These are phyloP conservation scores for Drosophila tani DNA, from an alignment of 1,140 invertebrate genomes.

Conservation along the genomic window DNA sequence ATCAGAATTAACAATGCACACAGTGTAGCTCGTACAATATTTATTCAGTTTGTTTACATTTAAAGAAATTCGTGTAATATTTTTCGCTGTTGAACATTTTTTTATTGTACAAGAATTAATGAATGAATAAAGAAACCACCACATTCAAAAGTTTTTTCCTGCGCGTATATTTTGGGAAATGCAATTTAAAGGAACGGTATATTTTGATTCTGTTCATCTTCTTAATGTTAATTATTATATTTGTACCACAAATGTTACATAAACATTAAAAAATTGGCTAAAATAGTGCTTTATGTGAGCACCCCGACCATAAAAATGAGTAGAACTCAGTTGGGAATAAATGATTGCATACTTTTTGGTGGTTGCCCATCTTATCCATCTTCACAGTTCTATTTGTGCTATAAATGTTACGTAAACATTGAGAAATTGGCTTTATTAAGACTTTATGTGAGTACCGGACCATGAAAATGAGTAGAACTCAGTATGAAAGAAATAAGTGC, in stretches of 20 bases:
- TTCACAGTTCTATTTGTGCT: too few species aligned
- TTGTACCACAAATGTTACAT: background rate
- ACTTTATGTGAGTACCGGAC: too few species aligned
- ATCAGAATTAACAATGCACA: slow-evolving; percentile 43
- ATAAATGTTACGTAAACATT: too few species aligned
- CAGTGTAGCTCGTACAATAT: slow-evolving; percentile 77
- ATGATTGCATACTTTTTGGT: background rate
- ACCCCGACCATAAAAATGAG: too few species aligned
- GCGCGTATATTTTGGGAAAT: background rate
- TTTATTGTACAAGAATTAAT: slow-evolving; percentile 73
- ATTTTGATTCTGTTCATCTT: too few species aligned
- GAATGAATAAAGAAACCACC: slow-evolving; percentile 77
- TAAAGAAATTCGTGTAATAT: slow-evolving; percentile 68
- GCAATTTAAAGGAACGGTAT: background rate
- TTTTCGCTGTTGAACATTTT: slow-evolving; percentile 73
- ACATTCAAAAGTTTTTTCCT: slow-evolving; percentile 55
- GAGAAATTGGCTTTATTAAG: too few species aligned
- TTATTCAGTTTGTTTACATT: slow-evolving; percentile 79
- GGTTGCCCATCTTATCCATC: too few species aligned
- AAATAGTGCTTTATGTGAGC: background rate
- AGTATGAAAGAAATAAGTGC: too few species aligned
- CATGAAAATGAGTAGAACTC: too few species aligned
- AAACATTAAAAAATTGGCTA: background rate
- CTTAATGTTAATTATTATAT: too few species aligned
- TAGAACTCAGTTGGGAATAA: too few species aligned